Conservation (phyloP, 92 coral and sea anemone species). For the Meandrina meandrites region DNA sequence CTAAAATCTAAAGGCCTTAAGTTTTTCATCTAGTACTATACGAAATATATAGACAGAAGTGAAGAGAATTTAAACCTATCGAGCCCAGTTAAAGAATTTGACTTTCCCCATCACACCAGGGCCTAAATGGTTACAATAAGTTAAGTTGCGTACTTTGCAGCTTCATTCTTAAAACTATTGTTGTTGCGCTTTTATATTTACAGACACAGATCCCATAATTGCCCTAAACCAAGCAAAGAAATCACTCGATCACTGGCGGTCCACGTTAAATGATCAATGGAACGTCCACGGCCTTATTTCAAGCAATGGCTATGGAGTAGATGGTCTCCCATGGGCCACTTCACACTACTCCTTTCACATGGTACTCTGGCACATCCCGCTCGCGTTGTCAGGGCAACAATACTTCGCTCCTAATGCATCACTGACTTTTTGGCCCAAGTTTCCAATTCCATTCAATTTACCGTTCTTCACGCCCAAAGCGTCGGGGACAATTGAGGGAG, state of each 20-base stretch:
- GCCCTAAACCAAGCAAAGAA: conserved; percentile 79
- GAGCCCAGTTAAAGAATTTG: too few species aligned
- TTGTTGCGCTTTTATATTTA: not conserved
- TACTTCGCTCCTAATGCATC: conserved; percentile 76
- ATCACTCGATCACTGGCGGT: conserved; percentile 87
- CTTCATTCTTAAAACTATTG: not conserved
- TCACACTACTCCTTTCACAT: conserved; percentile 82
- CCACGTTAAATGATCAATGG: conserved; percentile 83
- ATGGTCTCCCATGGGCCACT: conserved; percentile 91
- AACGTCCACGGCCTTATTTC: conserved; percentile 84
- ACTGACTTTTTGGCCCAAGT: conserved; percentile 83
- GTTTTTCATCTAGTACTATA: not conserved
- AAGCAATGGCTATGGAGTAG: conserved; percentile 85
- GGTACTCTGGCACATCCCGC: conserved; percentile 86
- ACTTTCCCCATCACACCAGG: too few species aligned
- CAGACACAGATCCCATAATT: conserved; percentile 70
- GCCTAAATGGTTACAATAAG: not conserved
- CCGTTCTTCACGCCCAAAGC: conserved; percentile 90
- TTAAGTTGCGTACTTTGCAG: not conserved
- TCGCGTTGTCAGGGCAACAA: conserved; percentile 87
- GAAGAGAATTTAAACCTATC: not conserved
- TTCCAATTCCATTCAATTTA: conserved; percentile 67
- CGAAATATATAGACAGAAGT: not conserved
- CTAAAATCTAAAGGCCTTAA: too few species aligned
- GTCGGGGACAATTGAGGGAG: conserved; percentile 74